A percentile compares a stretch with the other conserved stretches of the same genome.
phyloP scores from a whole-genome alignment of 2,888 invertebrate species.

The Athripsodes cinereus region DNA sequence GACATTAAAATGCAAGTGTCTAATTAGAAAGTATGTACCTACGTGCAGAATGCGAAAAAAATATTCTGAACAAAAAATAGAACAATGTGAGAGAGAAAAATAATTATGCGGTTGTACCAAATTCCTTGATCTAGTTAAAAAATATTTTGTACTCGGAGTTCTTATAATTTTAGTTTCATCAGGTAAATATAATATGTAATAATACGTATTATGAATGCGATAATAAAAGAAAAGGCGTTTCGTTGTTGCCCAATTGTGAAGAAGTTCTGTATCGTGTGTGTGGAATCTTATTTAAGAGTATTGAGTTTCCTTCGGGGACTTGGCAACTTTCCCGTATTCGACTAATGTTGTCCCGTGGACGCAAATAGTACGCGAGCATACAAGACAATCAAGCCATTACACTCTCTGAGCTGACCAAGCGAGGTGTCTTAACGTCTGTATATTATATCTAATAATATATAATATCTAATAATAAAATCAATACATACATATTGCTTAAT shows the following conservation, averaged over 20 bases:
- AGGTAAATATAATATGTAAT: background rate
- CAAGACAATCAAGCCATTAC: constrained; percentile 13
- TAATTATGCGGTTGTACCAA: background rate
- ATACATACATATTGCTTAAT: no score
- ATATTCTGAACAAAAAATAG: no score
- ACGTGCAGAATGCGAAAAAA: no score
- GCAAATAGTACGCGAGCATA: constrained; percentile 44
- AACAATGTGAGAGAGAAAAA: no score
- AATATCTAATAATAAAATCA: background rate
- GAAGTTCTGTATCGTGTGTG: constrained; percentile 7
- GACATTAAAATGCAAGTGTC: no score
- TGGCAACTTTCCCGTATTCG: constrained; percentile 47
- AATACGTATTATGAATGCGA: constrained; percentile 3
- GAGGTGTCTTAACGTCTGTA: constrained; percentile 13
- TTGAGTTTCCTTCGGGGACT: constrained; percentile 21
- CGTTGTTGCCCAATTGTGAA: constrained; percentile 16
- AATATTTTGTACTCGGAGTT: background rate
- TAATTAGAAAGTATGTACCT: no score
- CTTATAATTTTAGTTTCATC: background rate
- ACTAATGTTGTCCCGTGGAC: constrained; percentile 44
- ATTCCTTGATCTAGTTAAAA: background rate
- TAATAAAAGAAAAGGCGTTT: constrained; percentile 9
- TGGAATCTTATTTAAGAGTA: constrained; percentile 7
- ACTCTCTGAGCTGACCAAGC: constrained; percentile 14
- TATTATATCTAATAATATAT: no score